phyloP scores from a whole-genome alignment of 2,113 vertebrate species.

The Capreolus pygargus region DNA sequence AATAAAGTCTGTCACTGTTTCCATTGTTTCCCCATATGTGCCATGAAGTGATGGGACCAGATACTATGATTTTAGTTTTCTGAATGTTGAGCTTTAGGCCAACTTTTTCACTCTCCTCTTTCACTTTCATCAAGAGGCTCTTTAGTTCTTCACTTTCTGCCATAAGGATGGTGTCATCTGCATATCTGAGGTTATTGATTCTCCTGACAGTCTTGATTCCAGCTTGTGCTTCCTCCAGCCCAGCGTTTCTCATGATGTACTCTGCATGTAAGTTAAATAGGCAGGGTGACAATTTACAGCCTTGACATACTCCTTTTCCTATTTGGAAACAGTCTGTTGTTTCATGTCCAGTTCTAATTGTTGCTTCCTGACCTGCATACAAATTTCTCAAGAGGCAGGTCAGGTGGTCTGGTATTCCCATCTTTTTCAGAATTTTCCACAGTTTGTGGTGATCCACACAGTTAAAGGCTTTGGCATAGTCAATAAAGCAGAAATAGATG shows the following conservation, averaged over 20 bases:
- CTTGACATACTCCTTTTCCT: not conserved
- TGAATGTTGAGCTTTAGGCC: not conserved
- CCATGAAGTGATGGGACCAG: not conserved
- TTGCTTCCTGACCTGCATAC: not conserved
- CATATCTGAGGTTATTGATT: not conserved
- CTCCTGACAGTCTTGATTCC: not conserved
- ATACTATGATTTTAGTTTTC: not conserved
- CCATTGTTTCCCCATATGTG: not conserved
- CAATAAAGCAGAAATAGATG: not conserved
- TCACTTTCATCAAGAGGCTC: not conserved
- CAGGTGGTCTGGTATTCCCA: not conserved
- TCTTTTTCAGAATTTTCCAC: not conserved
- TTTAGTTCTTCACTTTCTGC: not conserved
- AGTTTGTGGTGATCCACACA: not conserved
- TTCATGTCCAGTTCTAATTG: not conserved
- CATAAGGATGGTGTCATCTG: not conserved
- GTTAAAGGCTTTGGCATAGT: not conserved
- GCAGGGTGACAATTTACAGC: not conserved
- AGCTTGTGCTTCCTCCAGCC: not conserved
- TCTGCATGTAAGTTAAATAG: not conserved
- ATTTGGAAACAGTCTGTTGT: not conserved
- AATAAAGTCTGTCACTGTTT: not conserved
- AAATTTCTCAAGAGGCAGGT: not conserved
- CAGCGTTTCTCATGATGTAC: not conserved
- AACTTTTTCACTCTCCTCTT: not conserved